These are phyloP conservation scores for Drosophila lacteicornis DNA, from an alignment of 1,140 invertebrate species.

Conservation along the genomic window DNA sequence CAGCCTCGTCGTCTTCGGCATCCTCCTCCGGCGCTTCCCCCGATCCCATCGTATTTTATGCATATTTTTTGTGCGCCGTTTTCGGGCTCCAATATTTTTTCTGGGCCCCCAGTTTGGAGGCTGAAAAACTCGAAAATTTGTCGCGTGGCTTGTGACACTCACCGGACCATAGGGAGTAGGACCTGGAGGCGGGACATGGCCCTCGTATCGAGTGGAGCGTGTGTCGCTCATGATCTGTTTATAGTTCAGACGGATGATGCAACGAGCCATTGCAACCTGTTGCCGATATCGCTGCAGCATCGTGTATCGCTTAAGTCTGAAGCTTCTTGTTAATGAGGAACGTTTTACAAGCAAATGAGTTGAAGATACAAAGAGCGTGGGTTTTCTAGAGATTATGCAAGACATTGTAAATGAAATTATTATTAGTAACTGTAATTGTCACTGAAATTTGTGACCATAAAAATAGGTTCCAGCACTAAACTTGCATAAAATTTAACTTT, in stretches of 20 bases:
- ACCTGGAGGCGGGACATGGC: slow-evolving; percentile 26
- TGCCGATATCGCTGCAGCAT: slow-evolving; percentile 10
- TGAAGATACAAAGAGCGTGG: slow-evolving; percentile 5
- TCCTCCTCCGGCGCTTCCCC: not conserved
- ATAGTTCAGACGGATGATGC: slow-evolving; percentile 42
- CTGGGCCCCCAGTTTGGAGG: slow-evolving; percentile 11
- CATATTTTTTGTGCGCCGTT: slow-evolving; percentile 48
- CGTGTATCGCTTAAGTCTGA: slow-evolving; percentile 14
- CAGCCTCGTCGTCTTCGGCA: slow-evolving; percentile 14
- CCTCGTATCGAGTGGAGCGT: slow-evolving; percentile 21
- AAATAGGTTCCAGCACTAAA: too few relatives aligned
- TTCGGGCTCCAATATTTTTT: slow-evolving; percentile 26
- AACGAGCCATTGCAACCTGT: slow-evolving; percentile 37
- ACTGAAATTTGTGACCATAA: not conserved
- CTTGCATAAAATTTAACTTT: not conserved
- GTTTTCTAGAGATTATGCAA: too few relatives aligned
- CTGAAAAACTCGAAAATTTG: slow-evolving; percentile 72
- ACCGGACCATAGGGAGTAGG: not conserved
- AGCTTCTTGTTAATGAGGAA: slow-evolving; percentile 20
- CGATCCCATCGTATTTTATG: slow-evolving; percentile 30
- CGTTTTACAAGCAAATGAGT: slow-evolving; percentile 8
- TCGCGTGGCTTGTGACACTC: slow-evolving; percentile 63
- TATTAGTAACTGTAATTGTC: not conserved
- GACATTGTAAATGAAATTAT: not conserved
- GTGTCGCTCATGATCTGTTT: slow-evolving; percentile 43